phyloP scores from a whole-genome alignment of 2,113 vertebrate genomes.

The Pipa parva region DNA sequence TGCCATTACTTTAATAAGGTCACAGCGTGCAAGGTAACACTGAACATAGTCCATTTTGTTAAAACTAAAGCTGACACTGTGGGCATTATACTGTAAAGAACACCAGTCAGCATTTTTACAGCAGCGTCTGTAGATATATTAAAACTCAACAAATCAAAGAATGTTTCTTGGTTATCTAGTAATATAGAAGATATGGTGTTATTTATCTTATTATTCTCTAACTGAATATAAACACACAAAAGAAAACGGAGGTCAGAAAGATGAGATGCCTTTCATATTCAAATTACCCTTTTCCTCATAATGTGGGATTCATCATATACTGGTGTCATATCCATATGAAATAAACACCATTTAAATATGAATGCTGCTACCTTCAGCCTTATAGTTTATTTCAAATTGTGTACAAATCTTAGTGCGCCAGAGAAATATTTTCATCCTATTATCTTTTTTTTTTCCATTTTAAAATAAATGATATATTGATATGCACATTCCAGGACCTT shows the following conservation, averaged over 20 bases:
- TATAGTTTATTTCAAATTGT: constrained; percentile 23
- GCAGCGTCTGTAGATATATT: constrained; percentile 14
- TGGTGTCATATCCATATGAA: constrained; percentile 29
- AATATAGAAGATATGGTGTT: constrained; percentile 20
- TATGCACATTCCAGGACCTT: not conserved
- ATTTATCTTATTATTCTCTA: constrained; percentile 32
- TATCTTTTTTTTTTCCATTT: constrained; percentile 16
- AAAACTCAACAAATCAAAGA: constrained; percentile 9
- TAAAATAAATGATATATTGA: constrained; percentile 4
- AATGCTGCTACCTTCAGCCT: constrained; percentile 27
- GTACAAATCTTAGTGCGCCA: constrained; percentile 12
- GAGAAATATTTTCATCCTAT: constrained; percentile 25
- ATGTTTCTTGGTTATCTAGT: not conserved
- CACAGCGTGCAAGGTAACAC: constrained; percentile 7
- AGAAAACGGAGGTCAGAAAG: constrained; percentile 29
- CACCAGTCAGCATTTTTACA: constrained; percentile 14
- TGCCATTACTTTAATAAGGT: constrained; percentile 7
- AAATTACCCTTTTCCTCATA: constrained; percentile 36
- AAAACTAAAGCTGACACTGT: not conserved
- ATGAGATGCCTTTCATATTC: constrained; percentile 37
- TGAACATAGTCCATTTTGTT: constrained; percentile 20
- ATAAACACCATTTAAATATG: constrained; percentile 39
- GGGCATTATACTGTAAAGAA: constrained; percentile 8
- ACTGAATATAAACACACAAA: constrained; percentile 25
- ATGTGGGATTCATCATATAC: constrained; percentile 28